Percentiles rank a stretch among this genome's conserved stretches.
Conservation (phyloP, 2,113 vertebrate species). For the Beaufortia kweichowensis region DNA sequence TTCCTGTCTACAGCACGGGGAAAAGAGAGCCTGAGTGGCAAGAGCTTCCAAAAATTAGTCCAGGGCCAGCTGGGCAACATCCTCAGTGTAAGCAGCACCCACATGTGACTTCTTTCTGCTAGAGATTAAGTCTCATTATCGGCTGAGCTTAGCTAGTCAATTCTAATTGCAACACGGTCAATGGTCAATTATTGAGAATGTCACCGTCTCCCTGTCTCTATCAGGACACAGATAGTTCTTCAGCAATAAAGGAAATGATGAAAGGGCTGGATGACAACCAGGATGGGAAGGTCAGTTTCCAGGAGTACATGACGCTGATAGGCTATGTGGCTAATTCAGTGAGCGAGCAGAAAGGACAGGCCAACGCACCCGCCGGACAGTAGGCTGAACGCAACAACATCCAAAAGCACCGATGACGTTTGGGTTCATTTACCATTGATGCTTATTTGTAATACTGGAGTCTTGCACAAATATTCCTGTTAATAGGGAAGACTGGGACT, state of each 20-base stretch:
- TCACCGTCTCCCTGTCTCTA: conserved; percentile 17
- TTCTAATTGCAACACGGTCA: background rate
- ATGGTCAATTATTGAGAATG: background rate
- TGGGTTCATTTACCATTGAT: background rate
- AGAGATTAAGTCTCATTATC: background rate
- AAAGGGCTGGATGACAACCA: conserved; percentile 66
- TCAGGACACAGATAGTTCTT: conserved; percentile 64
- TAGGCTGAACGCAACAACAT: background rate
- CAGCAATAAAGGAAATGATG: conserved; percentile 69
- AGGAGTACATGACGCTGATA: conserved; percentile 70
- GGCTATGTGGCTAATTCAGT: conserved; percentile 67
- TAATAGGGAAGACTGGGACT: background rate
- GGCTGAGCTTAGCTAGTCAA: background rate
- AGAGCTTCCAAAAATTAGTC: conserved; percentile 68
- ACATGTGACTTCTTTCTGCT: too few species aligned
- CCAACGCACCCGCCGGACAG: background rate
- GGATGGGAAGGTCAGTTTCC: conserved; percentile 73
- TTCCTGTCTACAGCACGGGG: conserved; percentile 62
- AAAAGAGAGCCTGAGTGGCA: conserved; percentile 59
- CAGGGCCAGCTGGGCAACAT: conserved; percentile 61
- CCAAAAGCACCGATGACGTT: background rate
- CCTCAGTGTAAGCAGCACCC: conserved; percentile 62
- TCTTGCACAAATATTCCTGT: background rate
- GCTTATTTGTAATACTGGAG: background rate
- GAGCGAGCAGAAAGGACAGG: conserved; percentile 56